These are phyloP conservation scores for Dolichomitus sp. DNA, from an alignment of 2,888 invertebrate genomes.

Conservation along the genomic window DNA sequence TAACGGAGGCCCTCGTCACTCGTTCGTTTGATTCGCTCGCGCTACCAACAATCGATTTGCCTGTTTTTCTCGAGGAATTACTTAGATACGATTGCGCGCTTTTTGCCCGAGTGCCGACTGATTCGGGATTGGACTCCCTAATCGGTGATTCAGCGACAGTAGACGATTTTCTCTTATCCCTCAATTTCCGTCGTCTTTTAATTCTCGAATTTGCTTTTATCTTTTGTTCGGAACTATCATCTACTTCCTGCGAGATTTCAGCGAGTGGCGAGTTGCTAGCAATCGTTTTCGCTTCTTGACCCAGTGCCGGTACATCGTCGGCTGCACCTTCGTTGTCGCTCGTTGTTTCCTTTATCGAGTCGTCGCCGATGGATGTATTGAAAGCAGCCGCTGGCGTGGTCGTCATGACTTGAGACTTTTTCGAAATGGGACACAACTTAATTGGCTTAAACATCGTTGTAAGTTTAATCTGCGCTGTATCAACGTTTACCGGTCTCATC, in stretches of 20 bases:
- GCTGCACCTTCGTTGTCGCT: not conserved
- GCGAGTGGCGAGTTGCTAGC: not conserved
- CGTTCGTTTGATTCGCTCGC: not conserved
- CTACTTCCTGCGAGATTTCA: not conserved
- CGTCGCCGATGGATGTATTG: conserved; percentile 62
- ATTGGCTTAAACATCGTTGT: conserved; percentile 77
- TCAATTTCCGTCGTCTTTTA: conserved; percentile 7
- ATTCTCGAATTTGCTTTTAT: not conserved
- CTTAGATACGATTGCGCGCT: conserved; percentile 7
- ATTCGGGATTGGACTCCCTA: not conserved
- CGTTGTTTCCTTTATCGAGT: conserved; percentile 12
- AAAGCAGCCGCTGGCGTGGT: conserved; percentile 72
- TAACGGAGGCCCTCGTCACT: not conserved
- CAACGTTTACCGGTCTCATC: conserved; percentile 78
- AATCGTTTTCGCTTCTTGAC: conserved; percentile 41
- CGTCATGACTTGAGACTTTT: conserved; percentile 71
- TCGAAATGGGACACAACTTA: conserved; percentile 73
- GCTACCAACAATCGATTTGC: not conserved
- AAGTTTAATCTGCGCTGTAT: conserved; percentile 25
- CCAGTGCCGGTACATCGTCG: not conserved
- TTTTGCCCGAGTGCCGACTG: not conserved
- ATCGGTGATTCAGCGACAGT: not conserved
- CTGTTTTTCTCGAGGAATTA: not conserved
- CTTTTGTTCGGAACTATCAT: conserved; percentile 14
- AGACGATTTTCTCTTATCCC: not conserved